Evolutionary conservation across 2,888 invertebrate genomes (phyloP).

Genomic region (Leptothorax acervorum): DNA sequence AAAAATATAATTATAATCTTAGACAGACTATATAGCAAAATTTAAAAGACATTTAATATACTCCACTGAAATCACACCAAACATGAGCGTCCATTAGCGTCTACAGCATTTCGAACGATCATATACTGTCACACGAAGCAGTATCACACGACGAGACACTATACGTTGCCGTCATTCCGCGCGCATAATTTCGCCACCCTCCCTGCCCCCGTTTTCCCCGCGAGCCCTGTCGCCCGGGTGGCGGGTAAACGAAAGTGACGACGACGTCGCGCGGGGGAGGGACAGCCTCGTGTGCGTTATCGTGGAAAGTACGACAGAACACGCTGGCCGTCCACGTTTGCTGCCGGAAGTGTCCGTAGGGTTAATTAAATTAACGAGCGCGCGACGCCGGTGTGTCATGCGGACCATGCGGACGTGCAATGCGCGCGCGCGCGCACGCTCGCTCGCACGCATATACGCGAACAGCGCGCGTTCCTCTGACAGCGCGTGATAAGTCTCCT

Average conservation of each 20-base stretch:
- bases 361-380: slow-evolving; percentile 76
- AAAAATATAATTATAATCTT: neutral
- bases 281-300: slow-evolving; percentile 45
- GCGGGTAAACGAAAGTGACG: slow-evolving; percentile 53
- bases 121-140: slow-evolving; percentile 13
- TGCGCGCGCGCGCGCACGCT: neutral
- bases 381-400: slow-evolving; percentile 44
- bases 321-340: slow-evolving; percentile 62
- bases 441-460: neutral
- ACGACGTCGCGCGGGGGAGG: slow-evolving; percentile 13
- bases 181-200: slow-evolving; percentile 41
- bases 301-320: slow-evolving; percentile 51
- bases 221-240: slow-evolving; percentile 5
- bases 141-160: slow-evolving; percentile 36
- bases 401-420: slow-evolving; percentile 31
- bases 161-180: slow-evolving; percentile 31
- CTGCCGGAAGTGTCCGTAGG: slow-evolving; percentile 74
- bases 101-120: slow-evolving; percentile 2
- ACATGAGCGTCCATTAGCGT: neutral
- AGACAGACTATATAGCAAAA: neutral
- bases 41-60: neutral
- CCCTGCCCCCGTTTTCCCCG: neutral
- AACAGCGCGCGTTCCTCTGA: slow-evolving; percentile 36
- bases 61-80: neutral
- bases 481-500: slow-evolving; percentile 55